Evolutionary conservation across 2,888 invertebrate species (phyloP), one percentile per base, ranked within the genome.

Genomic region (Sylvicola fuscatus): DNA sequence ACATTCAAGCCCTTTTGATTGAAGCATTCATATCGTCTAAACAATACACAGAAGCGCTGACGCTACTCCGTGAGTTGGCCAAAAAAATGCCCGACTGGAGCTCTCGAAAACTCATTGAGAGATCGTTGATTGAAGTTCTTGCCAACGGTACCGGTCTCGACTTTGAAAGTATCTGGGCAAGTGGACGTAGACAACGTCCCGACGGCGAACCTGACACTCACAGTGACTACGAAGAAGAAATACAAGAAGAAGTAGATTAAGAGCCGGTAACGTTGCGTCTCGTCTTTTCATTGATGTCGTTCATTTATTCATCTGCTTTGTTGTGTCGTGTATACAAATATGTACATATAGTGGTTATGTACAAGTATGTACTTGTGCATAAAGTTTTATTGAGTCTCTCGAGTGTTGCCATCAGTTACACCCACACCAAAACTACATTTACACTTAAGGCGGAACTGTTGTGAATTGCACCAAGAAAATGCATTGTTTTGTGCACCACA

Each of bases 141-240:
- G 52, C 57, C 12, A 49, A 51, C 16, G 60, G 58, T 38, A 55
- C 57, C 37, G 51, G 53, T 36, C 41, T 60, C 33, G 60, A 60
- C 36, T 57, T 58, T 38, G 51, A 56, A 17, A 42, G 50, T 3
- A 51, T 59, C 17, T 60, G 59, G 59, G 52, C 50, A 14, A 52
- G 53, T 3, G 52, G 53, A 36, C 26, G 43, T 21, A 39, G 38
- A 8, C 32, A 35, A 12, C 11, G 27, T 11, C 8, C 32, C 33
- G 27, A 35, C 6, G 38, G 38, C 6, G 38, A 39, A 21, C 41
- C 40, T 8, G 21, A 21, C 8, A 21, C 21, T 8, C 21, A 21
- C 21, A 39, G 42, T 28, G 42, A 42, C 1, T 42, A 39, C 12
- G 50, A 53, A 26, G 56, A 56, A 17, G 55, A 58, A 39, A 57